Evolutionary conservation across 2,113 vertebrate species (phyloP).

Genomic region (Microtus richardsoni): DNA sequence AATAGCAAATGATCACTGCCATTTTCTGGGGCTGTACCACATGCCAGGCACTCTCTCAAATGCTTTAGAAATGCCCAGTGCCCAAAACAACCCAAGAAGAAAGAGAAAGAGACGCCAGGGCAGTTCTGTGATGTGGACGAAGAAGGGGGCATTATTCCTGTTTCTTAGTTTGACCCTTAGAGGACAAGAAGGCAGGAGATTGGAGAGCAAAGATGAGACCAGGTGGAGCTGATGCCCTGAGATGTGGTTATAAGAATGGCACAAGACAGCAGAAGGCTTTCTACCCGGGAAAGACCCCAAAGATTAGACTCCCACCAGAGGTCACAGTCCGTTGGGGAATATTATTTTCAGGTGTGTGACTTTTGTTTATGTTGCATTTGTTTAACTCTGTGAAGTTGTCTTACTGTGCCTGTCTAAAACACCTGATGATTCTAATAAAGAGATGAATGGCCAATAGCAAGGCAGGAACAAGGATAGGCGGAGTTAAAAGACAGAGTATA

Average conservation of each 20-base stretch:
- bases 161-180: neutral
- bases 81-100: neutral
- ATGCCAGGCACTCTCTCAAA: neutral
- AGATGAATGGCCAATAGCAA: too few relatives aligned
- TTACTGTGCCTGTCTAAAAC: too few relatives aligned
- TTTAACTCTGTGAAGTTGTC: too few relatives aligned
- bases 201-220: neutral
- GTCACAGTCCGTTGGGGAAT: too few relatives aligned
- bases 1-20: neutral
- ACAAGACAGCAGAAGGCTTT: neutral
- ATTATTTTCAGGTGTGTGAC: too few relatives aligned
- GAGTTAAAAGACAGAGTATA: too few relatives aligned
- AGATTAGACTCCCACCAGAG: too few relatives aligned
- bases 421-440: too few relatives aligned
- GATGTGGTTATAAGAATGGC: too few relatives aligned
- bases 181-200: neutral
- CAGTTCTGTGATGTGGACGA: fast-evolving
- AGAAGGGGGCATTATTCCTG: neutral
- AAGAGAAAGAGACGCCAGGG: neutral
- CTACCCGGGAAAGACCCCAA: neutral
- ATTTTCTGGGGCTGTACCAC: too few relatives aligned
- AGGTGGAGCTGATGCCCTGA: fast-evolving
- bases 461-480: too few relatives aligned
- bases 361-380: too few relatives aligned
- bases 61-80: neutral